Conservation (phyloP, 2,888 invertebrate species). For the Drosophila suboccidentalis region DNA sequence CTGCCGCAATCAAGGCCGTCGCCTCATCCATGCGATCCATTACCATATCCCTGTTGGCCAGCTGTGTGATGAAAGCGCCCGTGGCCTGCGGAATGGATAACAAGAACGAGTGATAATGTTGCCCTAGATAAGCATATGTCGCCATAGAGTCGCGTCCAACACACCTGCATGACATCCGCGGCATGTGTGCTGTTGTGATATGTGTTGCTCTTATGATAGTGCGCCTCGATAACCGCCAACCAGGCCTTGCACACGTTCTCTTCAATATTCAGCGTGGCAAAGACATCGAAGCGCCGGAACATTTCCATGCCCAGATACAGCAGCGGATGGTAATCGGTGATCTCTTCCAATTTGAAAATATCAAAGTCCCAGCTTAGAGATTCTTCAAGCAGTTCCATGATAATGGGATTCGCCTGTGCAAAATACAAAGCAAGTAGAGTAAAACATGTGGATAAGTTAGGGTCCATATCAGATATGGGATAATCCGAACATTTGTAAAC, state of each 20-base stretch:
- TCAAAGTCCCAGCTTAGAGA: slow-evolving; percentile 97
- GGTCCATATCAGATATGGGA: too few relatives aligned
- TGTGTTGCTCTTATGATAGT: slow-evolving; percentile 95
- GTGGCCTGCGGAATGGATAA: slow-evolving; percentile 89
- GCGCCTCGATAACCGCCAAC: slow-evolving; percentile 95
- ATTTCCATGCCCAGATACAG: slow-evolving; percentile 89
- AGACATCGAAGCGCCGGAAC: slow-evolving; percentile 92
- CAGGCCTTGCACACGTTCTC: slow-evolving; percentile 95
- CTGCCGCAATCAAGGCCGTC: slow-evolving; percentile 96
- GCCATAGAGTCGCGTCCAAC: slow-evolving; percentile 16
- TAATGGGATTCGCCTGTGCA: slow-evolving; percentile 88
- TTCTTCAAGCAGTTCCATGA: slow-evolving; percentile 92
- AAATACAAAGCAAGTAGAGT: too few relatives aligned
- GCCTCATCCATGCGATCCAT: slow-evolving; percentile 97
- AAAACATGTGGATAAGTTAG: too few relatives aligned
- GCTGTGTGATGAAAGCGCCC: slow-evolving; percentile 92
- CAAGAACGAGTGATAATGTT: neutral
- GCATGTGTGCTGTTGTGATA: slow-evolving; percentile 99
- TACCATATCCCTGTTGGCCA: slow-evolving; percentile 90
- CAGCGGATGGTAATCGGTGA: slow-evolving; percentile 93
- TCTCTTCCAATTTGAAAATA: slow-evolving; percentile 95
- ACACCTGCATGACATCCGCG: slow-evolving; percentile 96
- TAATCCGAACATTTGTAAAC: too few relatives aligned
- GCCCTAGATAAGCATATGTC: slow-evolving; percentile 25
- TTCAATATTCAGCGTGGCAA: slow-evolving; percentile 93